Evolutionary conservation across 2,797 vertebrate genomes (phyloP).

Genomic region (Octomys mimax): DNA sequence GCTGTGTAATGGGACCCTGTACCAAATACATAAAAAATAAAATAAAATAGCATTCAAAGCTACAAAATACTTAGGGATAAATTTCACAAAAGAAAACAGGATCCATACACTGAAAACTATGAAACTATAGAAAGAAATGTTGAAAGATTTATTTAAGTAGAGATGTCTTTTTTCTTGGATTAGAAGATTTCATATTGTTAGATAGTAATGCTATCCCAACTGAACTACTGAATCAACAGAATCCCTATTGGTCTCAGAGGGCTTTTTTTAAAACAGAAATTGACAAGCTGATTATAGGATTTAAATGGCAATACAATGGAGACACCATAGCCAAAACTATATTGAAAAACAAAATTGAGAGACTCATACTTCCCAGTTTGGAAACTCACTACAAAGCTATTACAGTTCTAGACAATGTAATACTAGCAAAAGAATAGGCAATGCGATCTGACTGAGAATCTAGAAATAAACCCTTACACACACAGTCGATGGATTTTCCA

Average conservation of each 20-base stretch:
- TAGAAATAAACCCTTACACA: not conserved
- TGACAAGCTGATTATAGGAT: constrained; percentile 39
- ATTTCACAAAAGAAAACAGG: constrained; percentile 42
- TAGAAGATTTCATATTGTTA: not conserved
- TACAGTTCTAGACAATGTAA: not conserved
- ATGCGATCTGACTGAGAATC: not conserved
- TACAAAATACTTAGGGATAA: constrained; percentile 4
- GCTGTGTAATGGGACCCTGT: no score
- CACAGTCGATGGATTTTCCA: not conserved
- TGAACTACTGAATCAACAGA: constrained; percentile 25
- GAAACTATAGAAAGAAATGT: not conserved
- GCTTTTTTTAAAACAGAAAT: not conserved
- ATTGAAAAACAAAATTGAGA: not conserved
- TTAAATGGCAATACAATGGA: constrained; percentile 24
- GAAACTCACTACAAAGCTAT: constrained; percentile 26
- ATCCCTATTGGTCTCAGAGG: not conserved
- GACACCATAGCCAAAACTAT: not conserved
- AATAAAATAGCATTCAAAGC: constrained; percentile 46
- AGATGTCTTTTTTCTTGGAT: not conserved
- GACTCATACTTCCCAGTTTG: not conserved
- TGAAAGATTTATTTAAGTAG: not conserved
- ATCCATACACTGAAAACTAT: not conserved
- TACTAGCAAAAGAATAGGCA: not conserved
- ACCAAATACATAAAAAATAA: constrained; percentile 7
- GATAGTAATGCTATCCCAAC: not conserved